phyloP scores from a whole-genome alignment of 2,888 invertebrate genomes.

The Troilus luridus region DNA sequence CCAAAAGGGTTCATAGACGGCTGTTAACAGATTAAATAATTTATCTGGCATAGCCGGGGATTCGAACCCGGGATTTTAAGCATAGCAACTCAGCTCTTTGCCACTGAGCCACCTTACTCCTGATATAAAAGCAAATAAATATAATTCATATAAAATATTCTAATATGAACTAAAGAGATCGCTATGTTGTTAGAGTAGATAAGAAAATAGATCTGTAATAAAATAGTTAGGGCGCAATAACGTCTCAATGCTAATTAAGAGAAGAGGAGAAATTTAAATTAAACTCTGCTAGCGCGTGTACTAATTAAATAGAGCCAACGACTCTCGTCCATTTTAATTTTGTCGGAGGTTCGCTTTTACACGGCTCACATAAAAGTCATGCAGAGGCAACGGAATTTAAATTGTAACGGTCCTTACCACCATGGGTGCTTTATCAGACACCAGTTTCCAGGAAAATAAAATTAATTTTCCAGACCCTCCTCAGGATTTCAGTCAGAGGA shows the following conservation, averaged over 20 bases:
- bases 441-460: not conserved
- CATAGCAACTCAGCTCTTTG: no score
- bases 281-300: not conserved
- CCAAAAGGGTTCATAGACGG: no score
- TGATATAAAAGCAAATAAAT: no score
- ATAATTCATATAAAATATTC: no score
- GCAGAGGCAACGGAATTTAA: not conserved
- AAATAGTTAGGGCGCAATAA: not conserved
- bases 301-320: not conserved
- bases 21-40: no score
- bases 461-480: not conserved
- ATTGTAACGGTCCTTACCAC: not conserved
- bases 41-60: no score
- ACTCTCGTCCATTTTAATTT: not conserved
- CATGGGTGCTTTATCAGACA: not conserved
- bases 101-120: no score
- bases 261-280: not conserved
- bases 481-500: not conserved
- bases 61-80: no score
- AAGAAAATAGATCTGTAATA: not conserved
- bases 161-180: no score
- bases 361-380: not conserved
- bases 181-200: not conserved
- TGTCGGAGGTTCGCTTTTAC: not conserved
- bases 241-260: not conserved